These are phyloP conservation scores for Thoracochromis brauschi DNA, from an alignment of 2,113 vertebrate species.

Conservation along the genomic window DNA sequence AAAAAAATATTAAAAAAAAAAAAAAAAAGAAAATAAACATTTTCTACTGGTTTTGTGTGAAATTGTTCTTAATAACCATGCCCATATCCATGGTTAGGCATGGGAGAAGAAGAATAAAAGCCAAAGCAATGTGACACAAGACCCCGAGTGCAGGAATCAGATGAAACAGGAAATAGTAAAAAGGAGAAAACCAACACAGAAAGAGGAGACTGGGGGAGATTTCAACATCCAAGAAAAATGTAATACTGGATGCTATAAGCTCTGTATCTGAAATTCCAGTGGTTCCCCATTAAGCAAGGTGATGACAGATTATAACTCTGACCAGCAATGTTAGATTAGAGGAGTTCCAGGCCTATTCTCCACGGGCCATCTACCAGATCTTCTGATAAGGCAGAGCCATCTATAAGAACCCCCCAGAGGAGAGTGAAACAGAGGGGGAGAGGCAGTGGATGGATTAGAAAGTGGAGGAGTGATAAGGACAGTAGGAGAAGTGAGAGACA, in stretches of 20 bases:
- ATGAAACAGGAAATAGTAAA: neutral
- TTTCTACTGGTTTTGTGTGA: neutral
- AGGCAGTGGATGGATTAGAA: conserved; percentile 37
- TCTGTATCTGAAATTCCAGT: neutral
- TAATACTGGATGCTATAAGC: neutral
- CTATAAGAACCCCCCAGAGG: conserved; percentile 35
- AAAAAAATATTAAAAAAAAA: too few relatives aligned
- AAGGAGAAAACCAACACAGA: neutral
- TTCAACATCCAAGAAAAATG: neutral
- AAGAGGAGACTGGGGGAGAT: neutral
- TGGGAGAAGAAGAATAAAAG: neutral
- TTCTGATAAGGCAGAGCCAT: conserved; percentile 49
- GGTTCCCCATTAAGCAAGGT: conserved; percentile 21
- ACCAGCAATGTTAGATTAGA: conserved; percentile 47
- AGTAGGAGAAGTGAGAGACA: neutral
- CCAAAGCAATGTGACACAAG: neutral
- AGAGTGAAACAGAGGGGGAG: neutral
- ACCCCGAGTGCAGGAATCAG: neutral
- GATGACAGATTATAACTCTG: conserved; percentile 54
- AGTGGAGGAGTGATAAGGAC: conserved; percentile 40
- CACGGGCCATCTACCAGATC: conserved; percentile 47
- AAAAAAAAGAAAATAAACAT: neutral
- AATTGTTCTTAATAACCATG: neutral
- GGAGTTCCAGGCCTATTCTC: conserved; percentile 40
- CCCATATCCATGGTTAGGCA: neutral